Evolutionary conservation across 2,888 invertebrate species (phyloP), one percentile per base, ranked within the genome.

Genomic region (Amphimallon solstitiale): DNA sequence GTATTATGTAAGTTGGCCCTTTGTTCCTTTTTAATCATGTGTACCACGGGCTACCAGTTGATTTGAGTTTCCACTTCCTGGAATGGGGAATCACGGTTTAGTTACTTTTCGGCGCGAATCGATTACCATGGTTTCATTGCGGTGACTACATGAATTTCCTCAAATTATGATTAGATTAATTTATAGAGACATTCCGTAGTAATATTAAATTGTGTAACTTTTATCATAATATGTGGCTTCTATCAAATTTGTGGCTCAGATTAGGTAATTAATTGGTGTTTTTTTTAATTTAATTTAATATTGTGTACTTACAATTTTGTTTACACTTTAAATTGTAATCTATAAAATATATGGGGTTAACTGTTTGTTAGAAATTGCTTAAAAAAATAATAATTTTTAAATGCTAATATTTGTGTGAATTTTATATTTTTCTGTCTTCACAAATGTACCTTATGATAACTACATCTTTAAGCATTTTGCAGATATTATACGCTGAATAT

Each of bases 21-120:
- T 51, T 37, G 35, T 51, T 15, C 51, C n/a, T n/a, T 17, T 35
- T 51, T 5, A 34, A 12, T 35, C 17, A 35, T 34, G 51, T 19
- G 54, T 56, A 56, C 56, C 56, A 56, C 14, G 40, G 38, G 5
- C 40, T 56, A 56, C 56, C 56, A 40, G 40, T 40, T 56, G 56
- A 40, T 38, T 60, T 60, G 21, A 48, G 17, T 35, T 60, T 34
- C 46, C 45, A 60, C 46, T 60, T 60, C 60, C 46, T 35, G 46
- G 60, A 60, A 60, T 9, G 35, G 37, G 40, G 15, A 51, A 51
- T 10, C 17, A 17, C 35, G 51, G 51, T 51, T 34, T 51, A 14
- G 51, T 35, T 51, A 17, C 35, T 35, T 17, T 51, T 35, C 35
- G 12, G 9, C 14, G 15, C 17, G 35, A 51, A 51, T 51, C 51